Evolutionary conservation across 2,797 vertebrate species (phyloP), one percentile per base, ranked within the genome.

Genomic region (Ispidina lecontei): DNA sequence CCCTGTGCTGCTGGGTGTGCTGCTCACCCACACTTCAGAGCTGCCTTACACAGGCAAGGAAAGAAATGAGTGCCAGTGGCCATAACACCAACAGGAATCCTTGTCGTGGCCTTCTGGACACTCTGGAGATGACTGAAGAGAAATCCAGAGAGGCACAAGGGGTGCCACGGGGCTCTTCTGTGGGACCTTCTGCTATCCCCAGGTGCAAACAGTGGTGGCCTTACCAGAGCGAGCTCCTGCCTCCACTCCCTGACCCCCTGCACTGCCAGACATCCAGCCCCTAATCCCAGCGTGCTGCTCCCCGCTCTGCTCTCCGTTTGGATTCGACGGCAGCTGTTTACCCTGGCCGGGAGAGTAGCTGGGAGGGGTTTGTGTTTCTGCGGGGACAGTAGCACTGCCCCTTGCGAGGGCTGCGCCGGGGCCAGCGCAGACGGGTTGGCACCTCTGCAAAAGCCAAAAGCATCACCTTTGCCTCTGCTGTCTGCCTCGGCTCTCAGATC

Each of bases 391-490:
- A 82, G 90, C 80, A 2, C 33, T 54, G 81, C 72, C 58, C 60
- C 49, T 35, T 15, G 6, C 3, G 49, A 0, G 0, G 79, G 68
- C 26, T 26, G 76, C 0, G 1, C 29, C 6, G 0, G n/a, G 62
- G 89, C 74, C 49, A 2, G 72, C 1, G 7, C 88, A 91, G 93
- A 81, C 54, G 4, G 67, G 5, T 55, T 86, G 96, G 95, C 96
- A 89, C 85, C 90, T 64, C 92, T 39, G 75, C 73, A 39, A 63
- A 60, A 86, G 65, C 86, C 13, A 10, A 74, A 93, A 78, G 91
- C 95, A 95, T 92, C 94, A 86, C 91, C 92, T 93, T 70, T 92
- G 92, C 94, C 84, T 93, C 31, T 72, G 77, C 93, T 55, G 93
- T 78, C 95, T 94, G 95, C 89, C 85, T 92, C 56, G 10, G 75